A percentile compares a stretch with the other conserved stretches of the same genome.
Evolutionary conservation across 2,113 vertebrate genomes (phyloP).

Genomic region (Propithecus coquereli): DNA sequence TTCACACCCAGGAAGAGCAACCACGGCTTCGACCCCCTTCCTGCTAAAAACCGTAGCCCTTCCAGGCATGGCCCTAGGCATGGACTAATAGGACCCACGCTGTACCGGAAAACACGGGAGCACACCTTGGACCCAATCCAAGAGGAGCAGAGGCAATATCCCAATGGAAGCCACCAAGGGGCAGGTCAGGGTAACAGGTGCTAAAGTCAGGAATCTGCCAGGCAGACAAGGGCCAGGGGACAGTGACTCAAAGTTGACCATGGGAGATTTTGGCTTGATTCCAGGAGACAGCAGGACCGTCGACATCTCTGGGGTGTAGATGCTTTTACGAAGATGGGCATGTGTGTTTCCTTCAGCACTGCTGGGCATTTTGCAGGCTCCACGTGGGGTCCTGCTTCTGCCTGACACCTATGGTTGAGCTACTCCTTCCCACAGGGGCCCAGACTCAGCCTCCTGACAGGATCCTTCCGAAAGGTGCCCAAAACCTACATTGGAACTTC

Average conservation of each 20-base stretch:
- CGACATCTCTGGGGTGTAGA: no score
- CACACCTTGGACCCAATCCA: not conserved
- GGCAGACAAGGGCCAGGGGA: not conserved
- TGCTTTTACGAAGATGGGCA: not conserved
- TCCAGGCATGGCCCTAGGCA: not conserved
- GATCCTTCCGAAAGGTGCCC: not conserved
- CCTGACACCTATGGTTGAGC: not conserved
- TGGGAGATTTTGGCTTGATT: not conserved
- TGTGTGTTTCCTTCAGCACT: not conserved
- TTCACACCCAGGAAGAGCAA: not conserved
- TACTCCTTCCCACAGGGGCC: not conserved
- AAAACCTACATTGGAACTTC: accelerated
- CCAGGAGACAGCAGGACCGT: not conserved
- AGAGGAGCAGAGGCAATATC: not conserved
- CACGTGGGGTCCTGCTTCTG: accelerated
- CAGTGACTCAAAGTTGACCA: not conserved
- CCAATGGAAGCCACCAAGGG: not conserved
- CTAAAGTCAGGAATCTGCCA: not conserved
- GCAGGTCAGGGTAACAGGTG: not conserved
- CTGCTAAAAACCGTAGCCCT: not conserved
- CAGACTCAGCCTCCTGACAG: accelerated
- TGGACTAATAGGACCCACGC: accelerated
- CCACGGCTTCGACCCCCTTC: accelerated
- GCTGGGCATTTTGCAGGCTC: not conserved
- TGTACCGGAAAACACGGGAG: not conserved